Evolutionary conservation across 2,797 vertebrate genomes (phyloP).

Genomic region (Oceanodroma leucorhoa): DNA sequence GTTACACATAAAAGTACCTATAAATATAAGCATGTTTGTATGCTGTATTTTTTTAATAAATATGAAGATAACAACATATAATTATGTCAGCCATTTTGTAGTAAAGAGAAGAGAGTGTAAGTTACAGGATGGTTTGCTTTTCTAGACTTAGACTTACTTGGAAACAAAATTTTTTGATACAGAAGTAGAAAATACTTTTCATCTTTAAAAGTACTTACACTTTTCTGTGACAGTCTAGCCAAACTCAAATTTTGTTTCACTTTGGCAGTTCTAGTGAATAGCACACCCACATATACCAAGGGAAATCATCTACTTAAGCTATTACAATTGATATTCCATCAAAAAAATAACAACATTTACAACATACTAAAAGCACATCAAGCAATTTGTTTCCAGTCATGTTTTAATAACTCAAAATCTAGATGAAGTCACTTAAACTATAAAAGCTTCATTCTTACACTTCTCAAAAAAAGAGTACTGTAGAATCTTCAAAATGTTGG

Average conservation of each 20-base stretch:
- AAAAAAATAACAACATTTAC: neutral
- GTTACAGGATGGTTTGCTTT: neutral
- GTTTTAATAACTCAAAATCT: neutral
- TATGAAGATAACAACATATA: neutral
- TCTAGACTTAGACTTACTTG: neutral
- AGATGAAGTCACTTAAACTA: neutral
- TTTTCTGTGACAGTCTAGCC: neutral
- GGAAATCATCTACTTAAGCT: neutral
- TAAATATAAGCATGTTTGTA: neutral
- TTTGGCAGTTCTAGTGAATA: neutral
- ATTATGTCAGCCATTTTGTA: neutral
- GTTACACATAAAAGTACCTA: neutral
- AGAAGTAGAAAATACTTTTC: neutral
- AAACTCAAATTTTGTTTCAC: neutral
- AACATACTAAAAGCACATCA: neutral
- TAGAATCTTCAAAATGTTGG: neutral
- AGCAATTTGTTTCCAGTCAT: neutral
- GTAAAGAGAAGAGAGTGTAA: neutral
- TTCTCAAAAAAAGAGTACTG: neutral
- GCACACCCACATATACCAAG: neutral
- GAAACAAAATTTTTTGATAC: neutral
- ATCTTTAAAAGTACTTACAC: neutral
- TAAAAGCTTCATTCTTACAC: neutral
- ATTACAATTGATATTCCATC: neutral
- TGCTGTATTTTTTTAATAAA: neutral